Evolutionary conservation across 2,888 invertebrate species (phyloP), one percentile per base, ranked within the genome.

Genomic region (Mantis religiosa): DNA sequence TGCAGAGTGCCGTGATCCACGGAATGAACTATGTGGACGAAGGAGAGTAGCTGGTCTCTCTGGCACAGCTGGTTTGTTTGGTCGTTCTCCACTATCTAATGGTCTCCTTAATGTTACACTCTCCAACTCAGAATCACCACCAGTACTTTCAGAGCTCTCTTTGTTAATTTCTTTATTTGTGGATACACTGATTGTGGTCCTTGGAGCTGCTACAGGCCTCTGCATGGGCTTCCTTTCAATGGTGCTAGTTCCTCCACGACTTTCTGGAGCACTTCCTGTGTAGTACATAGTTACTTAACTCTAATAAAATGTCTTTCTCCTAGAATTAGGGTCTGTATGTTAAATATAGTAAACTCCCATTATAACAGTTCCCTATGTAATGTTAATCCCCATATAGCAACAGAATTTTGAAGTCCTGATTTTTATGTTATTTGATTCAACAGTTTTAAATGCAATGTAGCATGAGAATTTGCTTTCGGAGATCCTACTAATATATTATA

Each of bases 11-110:
- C 86, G 87, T 25, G 89, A 87, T 20, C 88, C 87, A 30, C 89
- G 88, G 82, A 89, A 89, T n/a, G 89, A 89, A 30, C 82, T 86
- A 81, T 89, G 89, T 15, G 95, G 95, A 91, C 95, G 94, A 28
- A 95, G 94, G 89, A 97, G 93, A 85, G 96, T 95, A 83, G 96
- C 95, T 87, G 97, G 97, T 89, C 97, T 94, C 92, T 97, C 97
- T 87, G 97, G 97, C 91, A 97, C 95, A 87, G 96, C 96, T 9
- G 97, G 97, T 93, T 97, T 97, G 92, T 95, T 94, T 54, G 93
- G 93, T 47, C 93, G 91, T 89, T 94, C 93, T 25, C 87, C 87
- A 82, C 54, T 85, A 9, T 88, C 87, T 92, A 90, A 91, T 92
- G 90, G 92, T 92, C 82, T 92, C 90, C 82, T 88, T 86, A 93